phyloP scores from a whole-genome alignment of 2,797 vertebrate species.

The Neostethus bicornis region DNA sequence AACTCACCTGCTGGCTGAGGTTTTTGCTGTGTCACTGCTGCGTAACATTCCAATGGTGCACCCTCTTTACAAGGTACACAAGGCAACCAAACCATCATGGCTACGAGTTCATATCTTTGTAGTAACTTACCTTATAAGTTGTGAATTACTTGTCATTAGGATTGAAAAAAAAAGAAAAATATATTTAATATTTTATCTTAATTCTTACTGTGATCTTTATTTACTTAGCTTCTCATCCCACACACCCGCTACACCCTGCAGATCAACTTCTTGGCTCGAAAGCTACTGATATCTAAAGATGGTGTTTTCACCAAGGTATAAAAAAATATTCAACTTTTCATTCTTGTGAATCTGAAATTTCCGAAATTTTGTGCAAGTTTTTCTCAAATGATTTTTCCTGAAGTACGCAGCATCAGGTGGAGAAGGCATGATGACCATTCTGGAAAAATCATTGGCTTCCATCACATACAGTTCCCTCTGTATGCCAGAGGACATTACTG shows the following conservation, averaged over 20 bases:
- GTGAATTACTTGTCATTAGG: too few species aligned
- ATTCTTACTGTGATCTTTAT: background rate
- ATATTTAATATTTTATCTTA: too few species aligned
- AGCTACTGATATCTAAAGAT: conserved; percentile 33
- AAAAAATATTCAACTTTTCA: background rate
- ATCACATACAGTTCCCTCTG: conserved; percentile 71
- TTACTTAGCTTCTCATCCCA: conserved; percentile 60
- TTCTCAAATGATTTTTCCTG: background rate
- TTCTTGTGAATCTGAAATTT: too few species aligned
- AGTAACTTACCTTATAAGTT: background rate
- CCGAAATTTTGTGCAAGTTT: background rate
- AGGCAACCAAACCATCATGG: background rate
- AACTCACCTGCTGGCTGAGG: conserved; percentile 81
- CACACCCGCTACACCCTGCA: conserved; percentile 72
- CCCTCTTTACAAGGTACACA: conserved; percentile 70
- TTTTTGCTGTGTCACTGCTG: conserved; percentile 75
- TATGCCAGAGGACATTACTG: conserved; percentile 56
- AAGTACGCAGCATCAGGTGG: conserved; percentile 63
- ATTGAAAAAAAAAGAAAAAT: too few species aligned
- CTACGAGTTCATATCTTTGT: background rate
- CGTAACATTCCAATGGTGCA: conserved; percentile 75
- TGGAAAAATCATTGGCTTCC: conserved; percentile 46
- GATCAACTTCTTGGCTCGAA: conserved; percentile 64
- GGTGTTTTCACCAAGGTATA: conserved; percentile 51
- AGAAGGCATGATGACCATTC: conserved; percentile 27